A percentile compares a stretch with the other conserved stretches of the same genome.
Evolutionary conservation across 2,888 invertebrate species (phyloP).

Genomic region (Tipula confusa): DNA sequence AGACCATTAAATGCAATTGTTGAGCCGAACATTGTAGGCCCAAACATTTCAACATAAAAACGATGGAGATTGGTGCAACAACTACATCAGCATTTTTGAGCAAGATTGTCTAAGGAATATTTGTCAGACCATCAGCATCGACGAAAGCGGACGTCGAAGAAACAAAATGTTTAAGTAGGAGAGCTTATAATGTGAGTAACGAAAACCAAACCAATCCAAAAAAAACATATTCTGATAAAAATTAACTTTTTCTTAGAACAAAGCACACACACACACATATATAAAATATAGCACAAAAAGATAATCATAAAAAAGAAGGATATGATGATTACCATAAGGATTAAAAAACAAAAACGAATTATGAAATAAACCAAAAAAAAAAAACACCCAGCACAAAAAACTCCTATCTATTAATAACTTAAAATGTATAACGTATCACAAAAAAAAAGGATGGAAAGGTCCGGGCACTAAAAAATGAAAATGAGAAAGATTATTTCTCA

Average conservation of each 20-base stretch:
- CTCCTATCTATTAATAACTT: background rate
- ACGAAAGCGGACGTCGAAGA: no score
- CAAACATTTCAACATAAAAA: no score
- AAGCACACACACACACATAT: background rate
- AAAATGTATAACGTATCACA: background rate
- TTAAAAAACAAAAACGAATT: background rate
- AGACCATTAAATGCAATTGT: no score
- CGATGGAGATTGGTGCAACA: no score
- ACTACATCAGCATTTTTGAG: no score
- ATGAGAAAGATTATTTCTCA: background rate
- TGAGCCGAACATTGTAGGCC: no score
- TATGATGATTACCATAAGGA: background rate
- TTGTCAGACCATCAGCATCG: no score
- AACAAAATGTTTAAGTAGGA: no score
- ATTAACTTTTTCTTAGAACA: background rate
- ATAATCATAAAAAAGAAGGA: background rate
- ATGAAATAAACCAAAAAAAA: background rate
- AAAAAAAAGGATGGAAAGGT: background rate
- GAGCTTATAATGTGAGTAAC: background rate
- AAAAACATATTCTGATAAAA: background rate
- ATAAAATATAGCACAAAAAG: background rate
- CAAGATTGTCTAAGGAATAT: no score
- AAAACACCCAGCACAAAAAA: background rate
- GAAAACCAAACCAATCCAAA: no score
- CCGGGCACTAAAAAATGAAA: background rate